phyloP scores from a whole-genome alignment of 2,888 invertebrate species.

The Deilephila elpenor region DNA sequence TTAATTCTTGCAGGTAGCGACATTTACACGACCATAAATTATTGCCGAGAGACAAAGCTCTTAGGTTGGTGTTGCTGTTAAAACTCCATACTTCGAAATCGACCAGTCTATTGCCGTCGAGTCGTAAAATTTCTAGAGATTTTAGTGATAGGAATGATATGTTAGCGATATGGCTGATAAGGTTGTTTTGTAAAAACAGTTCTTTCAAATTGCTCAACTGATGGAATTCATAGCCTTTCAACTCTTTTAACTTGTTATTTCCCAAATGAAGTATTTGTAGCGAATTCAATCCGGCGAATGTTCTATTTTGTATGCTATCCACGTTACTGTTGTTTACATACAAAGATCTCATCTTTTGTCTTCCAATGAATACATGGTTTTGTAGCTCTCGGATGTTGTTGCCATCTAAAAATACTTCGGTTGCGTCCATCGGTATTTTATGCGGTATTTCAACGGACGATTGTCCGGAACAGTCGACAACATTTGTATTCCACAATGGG shows the following conservation, averaged over 20 bases:
- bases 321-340: constrained; percentile 94
- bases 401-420: constrained; percentile 96
- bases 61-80: constrained; percentile 87
- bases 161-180: constrained; percentile 91
- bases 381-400: constrained; percentile 93
- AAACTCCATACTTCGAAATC: constrained; percentile 92
- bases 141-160: constrained; percentile 90
- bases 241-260: constrained; percentile 90
- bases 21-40: constrained; percentile 97
- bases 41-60: constrained; percentile 90
- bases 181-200: constrained; percentile 93
- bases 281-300: constrained; percentile 93
- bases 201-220: constrained; percentile 91
- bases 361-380: constrained; percentile 94
- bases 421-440: constrained; percentile 96
- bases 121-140: constrained; percentile 90
- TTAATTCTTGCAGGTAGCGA: constrained; percentile 93
- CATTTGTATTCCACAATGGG: constrained; percentile 96
- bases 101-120: constrained; percentile 93
- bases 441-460: constrained; percentile 91
- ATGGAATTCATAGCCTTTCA: constrained; percentile 94
- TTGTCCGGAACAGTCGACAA: constrained; percentile 95
- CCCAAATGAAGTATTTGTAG: constrained; percentile 93
- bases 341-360: constrained; percentile 94
- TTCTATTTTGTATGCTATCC: constrained; percentile 93